phyloP scores from a whole-genome alignment of 2,888 invertebrate genomes.

The Ornithoptera alexandrae region DNA sequence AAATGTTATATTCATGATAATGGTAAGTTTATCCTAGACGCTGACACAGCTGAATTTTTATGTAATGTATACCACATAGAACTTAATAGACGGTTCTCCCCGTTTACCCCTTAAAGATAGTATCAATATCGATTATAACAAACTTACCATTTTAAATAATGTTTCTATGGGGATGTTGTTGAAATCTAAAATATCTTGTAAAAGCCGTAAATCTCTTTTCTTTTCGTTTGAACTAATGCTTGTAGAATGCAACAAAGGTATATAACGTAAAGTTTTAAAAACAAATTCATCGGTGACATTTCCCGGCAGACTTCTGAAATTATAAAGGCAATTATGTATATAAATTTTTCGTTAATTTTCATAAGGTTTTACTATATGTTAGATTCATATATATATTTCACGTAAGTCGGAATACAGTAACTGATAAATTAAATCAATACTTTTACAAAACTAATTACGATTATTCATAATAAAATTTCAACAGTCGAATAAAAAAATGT shows the following conservation, averaged over 20 bases:
- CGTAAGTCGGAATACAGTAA: too few relatives aligned
- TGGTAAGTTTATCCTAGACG: neutral
- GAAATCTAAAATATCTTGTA: slow-evolving; percentile 60
- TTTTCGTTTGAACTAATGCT: slow-evolving; percentile 41
- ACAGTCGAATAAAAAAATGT: too few relatives aligned
- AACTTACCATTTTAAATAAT: slow-evolving; percentile 54
- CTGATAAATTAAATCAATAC: too few relatives aligned
- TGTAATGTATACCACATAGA: neutral
- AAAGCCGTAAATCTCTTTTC: slow-evolving; percentile 41
- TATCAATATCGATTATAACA: neutral
- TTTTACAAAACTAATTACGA: too few relatives aligned
- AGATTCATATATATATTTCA: too few relatives aligned
- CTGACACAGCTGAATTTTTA: neutral
- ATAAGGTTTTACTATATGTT: slow-evolving; percentile 1
- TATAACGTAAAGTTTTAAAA: slow-evolving; percentile 51
- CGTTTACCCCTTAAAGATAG: neutral
- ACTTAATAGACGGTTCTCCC: neutral
- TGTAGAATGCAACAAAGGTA: slow-evolving; percentile 56
- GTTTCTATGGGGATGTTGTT: slow-evolving; percentile 54
- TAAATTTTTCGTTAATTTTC: neutral
- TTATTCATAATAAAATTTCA: too few relatives aligned
- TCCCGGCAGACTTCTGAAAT: slow-evolving; percentile 51
- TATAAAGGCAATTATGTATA: neutral
- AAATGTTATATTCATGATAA: too few relatives aligned
- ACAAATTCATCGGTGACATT: slow-evolving; percentile 59